These are phyloP conservation scores for Acanthosoma haemorrhoidale DNA, from an alignment of 2,888 invertebrate genomes.

Conservation along the genomic window DNA sequence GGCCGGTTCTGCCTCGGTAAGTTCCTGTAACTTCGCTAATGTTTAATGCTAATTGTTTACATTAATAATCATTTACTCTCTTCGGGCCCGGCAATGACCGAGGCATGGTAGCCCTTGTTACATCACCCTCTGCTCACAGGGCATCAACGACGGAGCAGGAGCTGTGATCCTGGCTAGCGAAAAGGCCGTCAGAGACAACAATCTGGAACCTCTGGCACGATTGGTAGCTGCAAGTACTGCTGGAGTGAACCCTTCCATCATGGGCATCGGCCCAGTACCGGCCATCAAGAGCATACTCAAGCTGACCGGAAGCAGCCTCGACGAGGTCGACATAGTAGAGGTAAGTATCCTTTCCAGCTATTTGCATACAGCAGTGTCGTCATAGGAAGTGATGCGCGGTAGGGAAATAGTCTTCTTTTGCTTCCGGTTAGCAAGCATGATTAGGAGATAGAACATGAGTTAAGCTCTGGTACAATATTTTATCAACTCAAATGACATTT, in stretches of 20 bases:
- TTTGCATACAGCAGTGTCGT: not conserved
- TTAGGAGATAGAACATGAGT: too few relatives aligned
- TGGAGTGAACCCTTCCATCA: slow-evolving; percentile 94
- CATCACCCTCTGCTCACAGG: too few relatives aligned
- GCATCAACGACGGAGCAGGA: slow-evolving; percentile 95
- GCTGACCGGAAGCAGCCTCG: slow-evolving; percentile 67
- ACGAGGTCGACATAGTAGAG: slow-evolving; percentile 89
- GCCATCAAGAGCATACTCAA: slow-evolving; percentile 84
- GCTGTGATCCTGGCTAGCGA: slow-evolving; percentile 87
- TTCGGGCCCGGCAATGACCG: too few relatives aligned
- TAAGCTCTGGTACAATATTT: too few relatives aligned
- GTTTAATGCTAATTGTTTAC: too few relatives aligned
- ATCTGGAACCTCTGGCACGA: slow-evolving; percentile 82
- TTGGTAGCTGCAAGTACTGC: slow-evolving; percentile 87
- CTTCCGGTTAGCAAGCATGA: too few relatives aligned
- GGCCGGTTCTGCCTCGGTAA: slow-evolving; percentile 89
- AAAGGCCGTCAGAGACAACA: slow-evolving; percentile 72
- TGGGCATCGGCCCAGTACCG: slow-evolving; percentile 96
- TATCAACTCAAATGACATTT: too few relatives aligned
- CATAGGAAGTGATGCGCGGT: too few relatives aligned
- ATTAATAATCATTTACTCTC: slow-evolving; percentile 32
- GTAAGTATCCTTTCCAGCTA: slow-evolving; percentile 51
- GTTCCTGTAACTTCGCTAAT: too few relatives aligned
- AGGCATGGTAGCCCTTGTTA: too few relatives aligned
- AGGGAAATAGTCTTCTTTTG: too few relatives aligned